These are phyloP conservation scores for Alligator sinensis DNA, from an alignment of 2,113 vertebrate genomes.

Conservation along the genomic window DNA sequence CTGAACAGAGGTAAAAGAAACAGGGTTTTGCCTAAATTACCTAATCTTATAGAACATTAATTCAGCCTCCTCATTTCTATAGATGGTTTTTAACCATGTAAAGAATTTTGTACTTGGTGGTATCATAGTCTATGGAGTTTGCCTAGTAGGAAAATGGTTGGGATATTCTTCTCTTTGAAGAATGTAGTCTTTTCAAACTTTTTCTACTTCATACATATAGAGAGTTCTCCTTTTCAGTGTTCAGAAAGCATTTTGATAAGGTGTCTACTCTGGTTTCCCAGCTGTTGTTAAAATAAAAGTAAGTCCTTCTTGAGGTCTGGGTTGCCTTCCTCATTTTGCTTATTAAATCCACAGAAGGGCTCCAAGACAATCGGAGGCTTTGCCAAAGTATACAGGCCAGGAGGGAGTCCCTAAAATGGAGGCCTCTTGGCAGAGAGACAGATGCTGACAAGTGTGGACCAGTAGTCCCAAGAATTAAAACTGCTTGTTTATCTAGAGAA, in stretches of 20 bases:
- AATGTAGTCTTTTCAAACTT: background rate
- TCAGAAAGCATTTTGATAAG: background rate
- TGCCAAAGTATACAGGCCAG: conserved; percentile 7
- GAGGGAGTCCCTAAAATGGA: background rate
- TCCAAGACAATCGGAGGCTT: conserved; percentile 1
- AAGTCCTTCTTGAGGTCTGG: conserved; percentile 7
- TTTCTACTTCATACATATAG: background rate
- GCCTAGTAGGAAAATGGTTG: background rate
- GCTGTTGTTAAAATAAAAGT: background rate
- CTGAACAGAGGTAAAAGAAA: conserved; percentile 10
- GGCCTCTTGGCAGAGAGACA: background rate
- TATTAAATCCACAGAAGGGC: background rate
- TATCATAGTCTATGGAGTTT: background rate
- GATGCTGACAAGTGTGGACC: background rate
- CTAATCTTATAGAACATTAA: background rate
- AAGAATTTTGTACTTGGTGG: background rate
- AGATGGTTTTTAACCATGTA: background rate
- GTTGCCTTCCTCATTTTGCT: background rate
- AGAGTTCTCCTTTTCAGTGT: background rate
- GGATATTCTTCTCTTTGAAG: background rate
- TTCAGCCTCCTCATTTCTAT: background rate
- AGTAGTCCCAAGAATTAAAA: background rate
- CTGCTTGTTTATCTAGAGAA: background rate
- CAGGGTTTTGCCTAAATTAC: background rate
- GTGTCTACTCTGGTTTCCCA: background rate